phyloP scores from a whole-genome alignment of 2,113 vertebrate genomes.

The Pedionomus torquatus region DNA sequence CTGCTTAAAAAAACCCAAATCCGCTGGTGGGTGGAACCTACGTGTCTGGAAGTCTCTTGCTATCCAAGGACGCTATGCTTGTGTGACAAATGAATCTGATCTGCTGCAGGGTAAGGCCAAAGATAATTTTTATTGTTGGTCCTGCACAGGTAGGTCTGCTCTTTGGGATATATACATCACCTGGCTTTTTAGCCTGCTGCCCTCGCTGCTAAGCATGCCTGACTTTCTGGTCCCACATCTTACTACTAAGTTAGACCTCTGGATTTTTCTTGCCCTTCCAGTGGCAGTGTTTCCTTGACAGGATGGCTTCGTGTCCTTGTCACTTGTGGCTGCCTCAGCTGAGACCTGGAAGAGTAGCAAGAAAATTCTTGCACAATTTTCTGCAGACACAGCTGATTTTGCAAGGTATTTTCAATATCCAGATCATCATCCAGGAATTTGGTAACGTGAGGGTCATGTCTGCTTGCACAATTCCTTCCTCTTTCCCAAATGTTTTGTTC shows the following conservation, averaged over 20 bases:
- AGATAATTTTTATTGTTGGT: not conserved
- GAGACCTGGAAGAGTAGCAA: not conserved
- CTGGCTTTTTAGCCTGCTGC: not conserved
- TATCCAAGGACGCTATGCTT: not conserved
- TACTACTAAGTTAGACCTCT: not conserved
- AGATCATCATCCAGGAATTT: not conserved
- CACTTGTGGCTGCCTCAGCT: not conserved
- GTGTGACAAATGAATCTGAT: not conserved
- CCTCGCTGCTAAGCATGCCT: not conserved
- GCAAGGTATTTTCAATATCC: not conserved
- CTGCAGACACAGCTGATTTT: not conserved
- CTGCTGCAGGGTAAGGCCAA: not conserved
- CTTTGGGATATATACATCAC: not conserved
- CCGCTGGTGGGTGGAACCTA: not conserved
- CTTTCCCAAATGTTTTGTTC: not conserved
- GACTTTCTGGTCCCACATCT: not conserved
- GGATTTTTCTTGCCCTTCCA: not conserved
- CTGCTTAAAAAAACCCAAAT: not conserved
- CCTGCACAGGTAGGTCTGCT: not conserved
- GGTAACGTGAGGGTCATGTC: not conserved
- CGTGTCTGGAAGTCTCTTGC: not conserved
- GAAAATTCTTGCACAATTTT: not conserved
- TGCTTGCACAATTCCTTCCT: not conserved
- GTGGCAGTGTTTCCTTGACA: not conserved
- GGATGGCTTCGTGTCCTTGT: not conserved